These are phyloP conservation scores for Mormyrops boulengeri DNA, from an alignment of 2,797 vertebrate genomes.

Conservation along the genomic window DNA sequence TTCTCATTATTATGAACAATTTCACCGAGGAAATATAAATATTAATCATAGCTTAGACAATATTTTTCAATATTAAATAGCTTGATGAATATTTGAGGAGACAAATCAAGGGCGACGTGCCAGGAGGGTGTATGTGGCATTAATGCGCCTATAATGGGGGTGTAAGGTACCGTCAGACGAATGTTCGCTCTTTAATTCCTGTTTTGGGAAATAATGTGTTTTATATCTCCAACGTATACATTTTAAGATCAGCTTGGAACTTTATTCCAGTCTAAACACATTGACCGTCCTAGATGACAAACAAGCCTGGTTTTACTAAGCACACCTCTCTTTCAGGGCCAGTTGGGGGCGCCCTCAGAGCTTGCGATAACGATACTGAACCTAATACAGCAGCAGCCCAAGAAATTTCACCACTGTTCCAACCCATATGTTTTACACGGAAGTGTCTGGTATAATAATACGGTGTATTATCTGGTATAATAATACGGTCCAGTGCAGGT, in stretches of 20 bases:
- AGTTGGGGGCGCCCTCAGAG: background rate
- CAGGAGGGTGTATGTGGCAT: conserved; percentile 3
- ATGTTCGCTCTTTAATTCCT: background rate
- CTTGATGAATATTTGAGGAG: conserved; percentile 39
- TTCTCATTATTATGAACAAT: conserved; percentile 31
- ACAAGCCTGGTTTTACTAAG: background rate
- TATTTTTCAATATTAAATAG: conserved; percentile 39
- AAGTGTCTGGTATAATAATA: background rate
- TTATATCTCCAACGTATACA: background rate
- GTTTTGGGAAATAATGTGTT: background rate
- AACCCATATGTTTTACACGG: background rate
- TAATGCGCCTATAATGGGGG: background rate
- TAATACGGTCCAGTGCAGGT: background rate
- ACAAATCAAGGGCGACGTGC: conserved; percentile 31
- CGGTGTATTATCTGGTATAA: background rate
- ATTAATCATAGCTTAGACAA: conserved; percentile 35
- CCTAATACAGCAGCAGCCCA: background rate
- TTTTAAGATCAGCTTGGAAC: background rate
- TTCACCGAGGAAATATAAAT: conserved; percentile 34
- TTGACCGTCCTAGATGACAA: background rate
- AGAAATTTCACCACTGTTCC: background rate
- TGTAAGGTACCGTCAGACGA: background rate
- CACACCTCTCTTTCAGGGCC: background rate
- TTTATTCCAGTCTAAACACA: background rate
- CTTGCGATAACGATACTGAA: background rate